Conservation (phyloP, 1,140 invertebrate genomes). For the Drosophila kanapiae region DNA sequence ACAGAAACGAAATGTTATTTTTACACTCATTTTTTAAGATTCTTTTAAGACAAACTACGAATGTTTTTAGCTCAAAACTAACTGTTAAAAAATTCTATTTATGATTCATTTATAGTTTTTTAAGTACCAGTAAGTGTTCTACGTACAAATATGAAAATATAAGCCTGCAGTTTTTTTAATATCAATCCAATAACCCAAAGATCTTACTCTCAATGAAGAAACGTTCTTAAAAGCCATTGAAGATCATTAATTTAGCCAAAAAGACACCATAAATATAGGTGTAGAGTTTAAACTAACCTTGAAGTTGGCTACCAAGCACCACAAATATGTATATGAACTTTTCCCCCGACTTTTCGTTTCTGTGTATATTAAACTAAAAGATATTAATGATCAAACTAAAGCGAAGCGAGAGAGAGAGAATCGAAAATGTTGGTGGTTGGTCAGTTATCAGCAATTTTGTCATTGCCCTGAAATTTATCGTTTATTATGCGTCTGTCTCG, state of each 20-base stretch:
- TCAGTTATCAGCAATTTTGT: slow-evolving; percentile 80
- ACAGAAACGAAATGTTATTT: too few relatives aligned
- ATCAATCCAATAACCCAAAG: not conserved
- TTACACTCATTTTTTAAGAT: too few relatives aligned
- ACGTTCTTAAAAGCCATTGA: not conserved
- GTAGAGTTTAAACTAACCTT: slow-evolving; percentile 49
- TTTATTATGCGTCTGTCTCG: slow-evolving; percentile 65
- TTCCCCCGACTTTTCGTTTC: slow-evolving; percentile 27
- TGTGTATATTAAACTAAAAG: slow-evolving; percentile 21
- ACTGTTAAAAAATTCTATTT: too few relatives aligned
- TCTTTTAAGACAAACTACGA: too few relatives aligned
- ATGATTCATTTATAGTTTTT: too few relatives aligned
- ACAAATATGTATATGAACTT: slow-evolving; percentile 34
- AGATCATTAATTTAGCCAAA: slow-evolving; percentile 28
- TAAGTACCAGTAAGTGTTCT: too few relatives aligned
- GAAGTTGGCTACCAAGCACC: slow-evolving; percentile 42
- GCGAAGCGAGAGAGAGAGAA: slow-evolving; percentile 28
- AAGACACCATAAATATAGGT: slow-evolving; percentile 23
- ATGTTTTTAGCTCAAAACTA: too few relatives aligned
- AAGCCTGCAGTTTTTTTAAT: not conserved
- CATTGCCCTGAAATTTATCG: slow-evolving; percentile 75
- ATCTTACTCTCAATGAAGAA: not conserved
- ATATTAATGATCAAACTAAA: slow-evolving; percentile 48
- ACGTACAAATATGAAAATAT: too few relatives aligned
- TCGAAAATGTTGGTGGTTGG: slow-evolving; percentile 51